Conservation (phyloP, 2,113 vertebrate species). For the Thinocorus orbignyianus region DNA sequence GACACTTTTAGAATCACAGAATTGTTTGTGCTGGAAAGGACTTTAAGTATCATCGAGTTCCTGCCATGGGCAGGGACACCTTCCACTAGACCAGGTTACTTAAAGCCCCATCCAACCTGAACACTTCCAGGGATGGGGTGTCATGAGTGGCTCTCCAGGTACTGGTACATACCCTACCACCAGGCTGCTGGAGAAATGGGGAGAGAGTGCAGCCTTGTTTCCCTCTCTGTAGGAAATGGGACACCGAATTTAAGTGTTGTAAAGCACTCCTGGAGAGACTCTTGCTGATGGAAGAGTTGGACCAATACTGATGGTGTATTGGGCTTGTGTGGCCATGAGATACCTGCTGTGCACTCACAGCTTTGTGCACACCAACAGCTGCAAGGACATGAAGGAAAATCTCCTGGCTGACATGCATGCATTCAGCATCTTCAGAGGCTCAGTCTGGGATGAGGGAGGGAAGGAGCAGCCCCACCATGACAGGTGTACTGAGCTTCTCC, state of each 20-base stretch:
- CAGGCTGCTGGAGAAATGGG: background rate
- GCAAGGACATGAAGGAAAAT: accelerated
- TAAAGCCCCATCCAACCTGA: background rate
- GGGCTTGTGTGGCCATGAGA: background rate
- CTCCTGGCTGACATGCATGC: accelerated
- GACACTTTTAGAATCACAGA: background rate
- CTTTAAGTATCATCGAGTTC: background rate
- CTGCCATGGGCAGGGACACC: background rate
- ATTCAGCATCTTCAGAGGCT: background rate
- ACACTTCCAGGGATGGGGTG: background rate
- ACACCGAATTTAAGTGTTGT: background rate
- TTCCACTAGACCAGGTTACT: background rate
- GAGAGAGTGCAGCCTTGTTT: background rate
- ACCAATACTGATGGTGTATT: accelerated
- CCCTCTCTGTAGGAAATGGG: accelerated
- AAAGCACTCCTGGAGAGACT: background rate
- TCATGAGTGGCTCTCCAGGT: background rate
- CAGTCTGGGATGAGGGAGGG: background rate
- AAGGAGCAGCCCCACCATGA: accelerated
- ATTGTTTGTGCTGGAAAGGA: background rate
- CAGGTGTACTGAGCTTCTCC: accelerated
- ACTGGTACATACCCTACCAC: background rate
- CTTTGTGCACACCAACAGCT: background rate
- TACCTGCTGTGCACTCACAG: background rate
- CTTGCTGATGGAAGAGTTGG: background rate